Evolutionary conservation across 2,888 invertebrate species (phyloP), one percentile per base, ranked within the genome.

Genomic region (Orthosia gracilis): DNA sequence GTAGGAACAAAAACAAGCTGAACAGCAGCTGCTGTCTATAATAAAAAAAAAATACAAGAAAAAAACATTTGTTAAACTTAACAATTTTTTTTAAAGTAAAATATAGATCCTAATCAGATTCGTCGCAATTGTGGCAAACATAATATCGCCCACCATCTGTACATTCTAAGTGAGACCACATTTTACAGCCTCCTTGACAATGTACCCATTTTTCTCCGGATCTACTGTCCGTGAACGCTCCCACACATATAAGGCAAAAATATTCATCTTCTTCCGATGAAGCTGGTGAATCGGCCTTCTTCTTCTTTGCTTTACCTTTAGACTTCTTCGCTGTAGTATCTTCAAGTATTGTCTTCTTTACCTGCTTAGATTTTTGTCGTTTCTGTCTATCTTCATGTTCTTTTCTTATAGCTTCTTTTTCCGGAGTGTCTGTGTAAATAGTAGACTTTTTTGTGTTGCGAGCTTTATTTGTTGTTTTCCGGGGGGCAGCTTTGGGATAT

Each of bases 351-450:
- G 12, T 67, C 50, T 67, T 67, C 52, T 69, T 83, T 54, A 82
- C 50, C 13, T 74, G 75, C 67, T 85, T 81, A 68, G 67, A 64
- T 57, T 79, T 79, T 45, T 49, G 18, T 45, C 70, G 61, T 82
- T 76, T 74, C 45, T 59, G 17, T 78, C 54, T 81, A 23, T 78
- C 75, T 75, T 79, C 74, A 58, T 74, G 49, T 65, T 83, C 82
- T 73, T 75, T 72, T 54, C 80, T 84, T 45, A 86, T 57, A 50
- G 66, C 80, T 50, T 85, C 82, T 73, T 85, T 86, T 62, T 85
- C 83, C 11, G 84, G 86, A 18, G 84, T 82, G 61, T 87, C 83
- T 63, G 83, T 83, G 59, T 81, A 85, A 49, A 87, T 83, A 0
- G 83, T 59, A 17, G 83, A 81, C 64, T 85, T 83, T 62, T 59